phyloP scores from a whole-genome alignment of 23 tunicate genomes.

The Trididemnum nubilum region DNA sequence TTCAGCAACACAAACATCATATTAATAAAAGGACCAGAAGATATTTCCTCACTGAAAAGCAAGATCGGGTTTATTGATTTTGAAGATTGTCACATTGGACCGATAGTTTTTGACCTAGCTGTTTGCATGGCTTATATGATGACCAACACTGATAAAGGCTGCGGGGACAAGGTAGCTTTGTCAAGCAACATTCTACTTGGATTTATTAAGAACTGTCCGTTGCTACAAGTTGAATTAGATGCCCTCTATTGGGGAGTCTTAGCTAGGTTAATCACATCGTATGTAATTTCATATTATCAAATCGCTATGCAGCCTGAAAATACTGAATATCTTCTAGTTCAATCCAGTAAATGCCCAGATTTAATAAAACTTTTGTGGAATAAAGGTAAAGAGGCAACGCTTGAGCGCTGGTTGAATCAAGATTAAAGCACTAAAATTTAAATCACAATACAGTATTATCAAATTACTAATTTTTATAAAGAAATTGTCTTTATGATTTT shows the following conservation, averaged over 20 bases:
- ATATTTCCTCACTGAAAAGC: background rate
- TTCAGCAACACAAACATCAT: constrained; percentile 54
- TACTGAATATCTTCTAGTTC: background rate
- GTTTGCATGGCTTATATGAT: constrained; percentile 59
- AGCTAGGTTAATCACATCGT: constrained; percentile 38
- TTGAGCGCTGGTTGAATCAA: background rate
- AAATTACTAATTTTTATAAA: too few species aligned
- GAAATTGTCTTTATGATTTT: too few species aligned
- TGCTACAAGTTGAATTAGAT: constrained; percentile 14
- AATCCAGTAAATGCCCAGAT: constrained; percentile 8
- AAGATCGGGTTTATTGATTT: constrained; percentile 46
- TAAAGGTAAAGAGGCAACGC: background rate
- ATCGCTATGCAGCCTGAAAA: constrained; percentile 4
- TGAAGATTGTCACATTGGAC: constrained; percentile 43
- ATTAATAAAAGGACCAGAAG: background rate
- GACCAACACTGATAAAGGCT: constrained; percentile 15
- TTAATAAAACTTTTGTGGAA: background rate
- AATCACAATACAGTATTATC: too few species aligned
- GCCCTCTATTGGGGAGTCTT: constrained; percentile 40
- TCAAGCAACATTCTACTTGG: constrained; percentile 17
- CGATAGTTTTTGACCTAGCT: constrained; percentile 24
- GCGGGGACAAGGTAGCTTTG: background rate
- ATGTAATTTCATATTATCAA: background rate
- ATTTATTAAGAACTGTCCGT: constrained; percentile 10
- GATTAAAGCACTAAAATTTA: too few species aligned